These are phyloP conservation scores for Sylvilagus bachmani DNA, from an alignment of 2,113 vertebrate genomes.

Conservation along the genomic window DNA sequence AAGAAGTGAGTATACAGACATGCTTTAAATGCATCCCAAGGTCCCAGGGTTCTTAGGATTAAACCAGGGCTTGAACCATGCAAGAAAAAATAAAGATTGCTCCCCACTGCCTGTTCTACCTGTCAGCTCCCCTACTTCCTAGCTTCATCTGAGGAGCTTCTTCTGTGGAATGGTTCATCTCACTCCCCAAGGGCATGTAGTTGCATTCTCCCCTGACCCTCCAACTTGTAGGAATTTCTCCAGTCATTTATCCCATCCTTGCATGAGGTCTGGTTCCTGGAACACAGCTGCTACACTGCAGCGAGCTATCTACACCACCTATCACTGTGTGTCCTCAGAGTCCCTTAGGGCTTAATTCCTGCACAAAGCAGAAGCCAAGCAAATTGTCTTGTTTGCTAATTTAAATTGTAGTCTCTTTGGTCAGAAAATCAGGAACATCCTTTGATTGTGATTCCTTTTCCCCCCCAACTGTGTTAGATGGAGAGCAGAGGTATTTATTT, in stretches of 20 bases:
- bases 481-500: background rate
- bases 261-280: background rate
- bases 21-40: background rate
- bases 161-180: background rate
- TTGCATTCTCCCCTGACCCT: background rate
- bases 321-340: too few species aligned
- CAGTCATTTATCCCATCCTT: background rate
- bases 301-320: too few species aligned
- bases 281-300: too few species aligned
- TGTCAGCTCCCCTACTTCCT: background rate
- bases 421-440: background rate
- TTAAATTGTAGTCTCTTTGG: background rate
- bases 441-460: background rate
- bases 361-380: background rate
- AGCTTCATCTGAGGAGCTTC: background rate
- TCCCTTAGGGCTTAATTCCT: background rate
- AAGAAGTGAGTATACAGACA: background rate
- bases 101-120: background rate
- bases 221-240: background rate
- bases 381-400: background rate
- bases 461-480: background rate
- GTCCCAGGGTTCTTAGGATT: background rate
- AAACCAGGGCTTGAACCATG: background rate
- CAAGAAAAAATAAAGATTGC: background rate
- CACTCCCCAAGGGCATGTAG: too few species aligned